Evolutionary conservation across 2,797 vertebrate species (phyloP).

Genomic region (Coccyzus lansbergi): DNA sequence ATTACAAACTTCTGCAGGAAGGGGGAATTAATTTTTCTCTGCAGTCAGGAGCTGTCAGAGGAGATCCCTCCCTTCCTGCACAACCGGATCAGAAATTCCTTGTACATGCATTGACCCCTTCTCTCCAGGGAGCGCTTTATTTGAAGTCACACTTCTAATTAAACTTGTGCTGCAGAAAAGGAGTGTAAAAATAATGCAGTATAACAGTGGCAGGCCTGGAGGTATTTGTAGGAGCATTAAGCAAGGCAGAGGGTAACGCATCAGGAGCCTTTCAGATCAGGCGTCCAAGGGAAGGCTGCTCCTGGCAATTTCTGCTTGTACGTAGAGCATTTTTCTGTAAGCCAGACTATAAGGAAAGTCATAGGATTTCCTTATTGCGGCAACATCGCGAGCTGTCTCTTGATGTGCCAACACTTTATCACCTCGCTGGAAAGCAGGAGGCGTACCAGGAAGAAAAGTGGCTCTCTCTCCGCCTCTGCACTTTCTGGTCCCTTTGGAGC

Average conservation of each 20-base stretch:
- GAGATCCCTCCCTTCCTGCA: slow-evolving; percentile 7
- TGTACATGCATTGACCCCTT: neutral
- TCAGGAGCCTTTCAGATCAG: neutral
- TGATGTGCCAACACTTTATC: neutral
- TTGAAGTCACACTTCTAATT: slow-evolving; percentile 41
- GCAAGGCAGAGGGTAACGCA: neutral
- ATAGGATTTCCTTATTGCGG: neutral
- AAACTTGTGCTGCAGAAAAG: slow-evolving; percentile 36
- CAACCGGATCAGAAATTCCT: slow-evolving; percentile 6
- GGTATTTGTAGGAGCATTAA: slow-evolving; percentile 13
- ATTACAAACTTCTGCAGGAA: slow-evolving; percentile 27
- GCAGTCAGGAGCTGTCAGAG: slow-evolving; percentile 36
- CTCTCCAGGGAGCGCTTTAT: slow-evolving; percentile 17
- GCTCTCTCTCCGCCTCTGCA: fast-evolving
- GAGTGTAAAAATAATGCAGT: slow-evolving; percentile 10
- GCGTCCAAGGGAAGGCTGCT: neutral
- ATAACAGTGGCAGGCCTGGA: slow-evolving; percentile 3
- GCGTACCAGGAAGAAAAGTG: neutral
- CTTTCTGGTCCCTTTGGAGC: neutral
- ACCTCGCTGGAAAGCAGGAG: neutral
- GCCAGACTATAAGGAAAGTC: neutral
- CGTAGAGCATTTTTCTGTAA: neutral
- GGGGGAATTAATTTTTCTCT: slow-evolving; percentile 32
- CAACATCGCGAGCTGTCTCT: neutral
- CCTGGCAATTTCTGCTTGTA: neutral